A percentile compares a stretch with the other conserved stretches of the same genome.
Conservation (phyloP, 1,140 invertebrate species). For the Aphidius ervi region DNA sequence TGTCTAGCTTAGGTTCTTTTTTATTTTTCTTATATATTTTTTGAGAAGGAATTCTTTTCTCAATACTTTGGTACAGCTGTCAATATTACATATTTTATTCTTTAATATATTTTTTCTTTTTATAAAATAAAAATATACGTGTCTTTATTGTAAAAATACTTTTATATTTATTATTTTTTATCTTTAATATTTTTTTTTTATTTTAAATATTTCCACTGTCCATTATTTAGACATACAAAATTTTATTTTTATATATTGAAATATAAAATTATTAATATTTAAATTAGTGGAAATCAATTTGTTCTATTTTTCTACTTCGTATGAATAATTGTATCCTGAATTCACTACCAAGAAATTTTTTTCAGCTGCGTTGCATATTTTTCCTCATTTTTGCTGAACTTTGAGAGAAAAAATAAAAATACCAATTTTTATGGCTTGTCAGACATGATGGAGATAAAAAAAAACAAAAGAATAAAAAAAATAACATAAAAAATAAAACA, state of each 20-base stretch:
- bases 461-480: not conserved
- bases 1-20: constrained; percentile 6
- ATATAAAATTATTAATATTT: too few relatives aligned
- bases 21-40: not conserved
- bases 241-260: too few relatives aligned
- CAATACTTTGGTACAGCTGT: not conserved
- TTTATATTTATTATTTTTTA: not conserved
- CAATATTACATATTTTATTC: not conserved
- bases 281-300: too few relatives aligned
- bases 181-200: not conserved
- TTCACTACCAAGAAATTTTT: too few relatives aligned
- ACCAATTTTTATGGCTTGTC: constrained; percentile 11
- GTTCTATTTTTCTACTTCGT: too few relatives aligned
- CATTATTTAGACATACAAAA: too few relatives aligned
- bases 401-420: too few relatives aligned
- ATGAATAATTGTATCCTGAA: too few relatives aligned
- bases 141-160: not conserved
- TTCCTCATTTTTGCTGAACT: too few relatives aligned
- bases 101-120: not conserved
- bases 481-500: too few relatives aligned
- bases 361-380: too few relatives aligned
- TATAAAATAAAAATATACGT: constrained; percentile 2
- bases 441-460: constrained; percentile 6
- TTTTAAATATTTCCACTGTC: not conserved
- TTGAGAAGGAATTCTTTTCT: constrained; percentile 2